Base-by-base conservation (phyloP, 2,113 vertebrate species). In the Emydocephalus ijimae region DNA sequence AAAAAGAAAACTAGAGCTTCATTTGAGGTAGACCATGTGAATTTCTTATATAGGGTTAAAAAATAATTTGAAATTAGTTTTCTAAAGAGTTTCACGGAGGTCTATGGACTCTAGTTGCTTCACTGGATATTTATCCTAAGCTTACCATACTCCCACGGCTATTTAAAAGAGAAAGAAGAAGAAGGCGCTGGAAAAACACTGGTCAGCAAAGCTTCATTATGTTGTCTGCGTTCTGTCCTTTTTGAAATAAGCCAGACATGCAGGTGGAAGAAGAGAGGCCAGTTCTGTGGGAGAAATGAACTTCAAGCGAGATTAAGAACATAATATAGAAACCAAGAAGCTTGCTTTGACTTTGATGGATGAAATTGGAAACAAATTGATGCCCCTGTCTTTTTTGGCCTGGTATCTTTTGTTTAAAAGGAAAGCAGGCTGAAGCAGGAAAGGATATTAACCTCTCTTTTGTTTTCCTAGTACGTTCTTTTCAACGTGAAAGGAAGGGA, bases 301-400 rank as follows among this genome's bases (percentile, higher is more conserved):
- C 89, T 95, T 96, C 48, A 90, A 90, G 91, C 94, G 61, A 95
- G 94, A 96, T 96, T 97, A 93, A 96, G 96, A 96, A 96, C 93
- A 93, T 91, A 85, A 91, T 92, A 90, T 94, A 95, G 96, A 96
- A 96, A 95, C 12, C 95, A 95, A 81, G 50, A 89, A 89, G 87
- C 90, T 91, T 86, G 89, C 92, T 92, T 92, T 23, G 93, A 87
- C 93, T 95, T 95, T 96, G 95, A 95, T 91, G 94, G 94, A 94
- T 94, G 87, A 96, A 96, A 96, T 95, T 95, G 96, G 93, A 96
- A 96, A 96, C 95, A 95, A 96, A 96, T 96, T 95, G 93, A 96
- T 96, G 95, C 94, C 89, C 29, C 55, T 59, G 90, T 95, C 94
- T 96, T 95, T 96, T 85, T 94, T 94, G 91, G 88, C 50, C 20